These are phyloP conservation scores for Ophthalmolycus amberensis DNA, from an alignment of 2,113 vertebrate species.

Conservation along the genomic window DNA sequence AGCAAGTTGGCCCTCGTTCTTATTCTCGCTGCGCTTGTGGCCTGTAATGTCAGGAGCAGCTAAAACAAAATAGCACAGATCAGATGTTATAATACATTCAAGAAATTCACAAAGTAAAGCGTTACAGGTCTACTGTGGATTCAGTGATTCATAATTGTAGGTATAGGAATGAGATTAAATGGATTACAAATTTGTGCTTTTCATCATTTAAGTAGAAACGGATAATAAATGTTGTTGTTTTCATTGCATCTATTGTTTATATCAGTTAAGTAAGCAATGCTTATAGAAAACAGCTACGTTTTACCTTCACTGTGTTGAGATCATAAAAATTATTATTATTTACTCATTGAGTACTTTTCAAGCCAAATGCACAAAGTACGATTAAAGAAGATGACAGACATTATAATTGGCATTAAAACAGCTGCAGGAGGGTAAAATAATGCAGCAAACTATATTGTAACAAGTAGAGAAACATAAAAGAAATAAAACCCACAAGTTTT, in stretches of 20 bases:
- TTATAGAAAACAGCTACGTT: not conserved
- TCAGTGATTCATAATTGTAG: not conserved
- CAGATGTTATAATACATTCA: not conserved
- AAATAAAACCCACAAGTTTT: too few species aligned
- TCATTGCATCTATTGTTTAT: not conserved
- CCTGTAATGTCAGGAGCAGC: constrained; percentile 91
- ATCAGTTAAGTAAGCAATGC: not conserved
- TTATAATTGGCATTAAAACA: not conserved
- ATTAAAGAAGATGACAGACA: not conserved
- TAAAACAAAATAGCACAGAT: constrained; percentile 63
- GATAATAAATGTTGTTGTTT: not conserved
- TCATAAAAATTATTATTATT: not conserved
- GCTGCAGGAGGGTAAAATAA: not conserved
- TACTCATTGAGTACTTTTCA: not conserved
- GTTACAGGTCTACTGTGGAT: not conserved
- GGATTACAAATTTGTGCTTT: not conserved
- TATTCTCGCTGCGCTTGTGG: constrained; percentile 97
- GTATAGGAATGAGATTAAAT: not conserved
- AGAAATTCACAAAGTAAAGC: not conserved
- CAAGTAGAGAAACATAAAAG: not conserved
- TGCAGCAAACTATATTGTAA: not conserved
- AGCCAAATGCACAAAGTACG: not conserved
- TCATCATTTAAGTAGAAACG: not conserved
- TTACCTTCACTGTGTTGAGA: not conserved
- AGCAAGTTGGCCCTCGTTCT: constrained; percentile 93